phyloP scores from a whole-genome alignment of 2,888 invertebrate species.

The Lordiphosa fenestrarum region DNA sequence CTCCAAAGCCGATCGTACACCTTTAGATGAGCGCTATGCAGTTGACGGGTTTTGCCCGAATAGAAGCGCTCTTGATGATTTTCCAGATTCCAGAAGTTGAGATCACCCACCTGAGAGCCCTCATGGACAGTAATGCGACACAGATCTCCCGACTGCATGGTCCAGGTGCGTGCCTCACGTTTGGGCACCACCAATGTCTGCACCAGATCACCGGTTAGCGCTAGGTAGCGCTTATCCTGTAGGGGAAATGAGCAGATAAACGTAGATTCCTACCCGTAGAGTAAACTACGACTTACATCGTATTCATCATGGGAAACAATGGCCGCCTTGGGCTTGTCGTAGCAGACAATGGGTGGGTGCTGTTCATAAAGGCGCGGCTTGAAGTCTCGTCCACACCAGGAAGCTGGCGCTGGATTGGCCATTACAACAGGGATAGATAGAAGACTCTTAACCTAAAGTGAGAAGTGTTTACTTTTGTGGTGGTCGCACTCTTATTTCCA shows the following conservation, averaged over 20 bases:
- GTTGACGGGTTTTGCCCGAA: conserved; percentile 81
- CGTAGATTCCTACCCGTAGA: not conserved
- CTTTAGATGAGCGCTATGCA: conserved; percentile 80
- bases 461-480: too few species aligned
- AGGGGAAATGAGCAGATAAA: not conserved
- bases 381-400: conserved; percentile 77
- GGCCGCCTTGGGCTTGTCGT: conserved; percentile 77
- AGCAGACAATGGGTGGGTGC: conserved; percentile 77
- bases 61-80: conserved; percentile 80
- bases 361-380: conserved; percentile 70
- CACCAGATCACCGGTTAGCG: conserved; percentile 70
- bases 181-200: conserved; percentile 78
- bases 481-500: not conserved
- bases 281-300: conserved; percentile 51
- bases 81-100: conserved; percentile 81
- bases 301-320: conserved; percentile 72
- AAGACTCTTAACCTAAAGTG: too few species aligned
- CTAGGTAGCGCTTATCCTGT: conserved; percentile 70
- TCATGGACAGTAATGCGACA: conserved; percentile 80
- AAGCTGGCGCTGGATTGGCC: conserved; percentile 38
- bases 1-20: conserved; percentile 81
- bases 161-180: conserved; percentile 80
- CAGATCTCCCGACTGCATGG: conserved; percentile 79
- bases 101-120: conserved; percentile 81
- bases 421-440: not conserved